Evolutionary conservation across 2,113 vertebrate species (phyloP).

Genomic region (Prionailurus bengalensis): DNA sequence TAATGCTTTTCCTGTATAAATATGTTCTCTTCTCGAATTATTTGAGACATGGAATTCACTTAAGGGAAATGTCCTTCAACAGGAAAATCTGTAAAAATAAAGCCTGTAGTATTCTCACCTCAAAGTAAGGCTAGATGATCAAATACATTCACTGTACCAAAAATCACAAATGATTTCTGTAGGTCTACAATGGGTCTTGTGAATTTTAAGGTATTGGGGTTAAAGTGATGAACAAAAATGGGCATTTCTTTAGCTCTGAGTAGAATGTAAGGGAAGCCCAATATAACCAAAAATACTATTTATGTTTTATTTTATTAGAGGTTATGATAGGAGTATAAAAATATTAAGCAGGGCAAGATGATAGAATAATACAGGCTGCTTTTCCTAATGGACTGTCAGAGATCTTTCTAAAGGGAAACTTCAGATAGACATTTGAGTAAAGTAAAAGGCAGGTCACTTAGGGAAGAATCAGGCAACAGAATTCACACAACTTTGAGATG

Average conservation of each 20-base stretch:
- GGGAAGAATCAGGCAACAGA: neutral
- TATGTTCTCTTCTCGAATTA: neutral
- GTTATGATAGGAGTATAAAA: neutral
- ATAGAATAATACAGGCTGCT: neutral
- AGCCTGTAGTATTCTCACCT: neutral
- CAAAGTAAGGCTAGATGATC: neutral
- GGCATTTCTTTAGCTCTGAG: fast-evolving
- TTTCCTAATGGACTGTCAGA: neutral
- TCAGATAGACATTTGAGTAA: neutral
- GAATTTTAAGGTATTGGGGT: neutral
- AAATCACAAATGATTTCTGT: neutral
- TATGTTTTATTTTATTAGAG: neutral
- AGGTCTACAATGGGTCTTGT: fast-evolving
- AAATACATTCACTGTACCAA: neutral
- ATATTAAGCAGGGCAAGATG: neutral
- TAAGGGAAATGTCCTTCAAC: neutral
- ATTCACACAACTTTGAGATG: neutral
- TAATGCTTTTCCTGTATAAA: neutral
- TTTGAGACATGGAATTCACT: neutral
- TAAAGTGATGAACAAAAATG: neutral
- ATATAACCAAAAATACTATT: neutral
- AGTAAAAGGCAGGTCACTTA: neutral
- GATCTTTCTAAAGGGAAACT: neutral
- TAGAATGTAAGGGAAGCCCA: neutral
- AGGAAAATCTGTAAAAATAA: neutral